Base-by-base conservation (phyloP, 2,113 vertebrate genomes). In the Antennarius striatus region DNA sequence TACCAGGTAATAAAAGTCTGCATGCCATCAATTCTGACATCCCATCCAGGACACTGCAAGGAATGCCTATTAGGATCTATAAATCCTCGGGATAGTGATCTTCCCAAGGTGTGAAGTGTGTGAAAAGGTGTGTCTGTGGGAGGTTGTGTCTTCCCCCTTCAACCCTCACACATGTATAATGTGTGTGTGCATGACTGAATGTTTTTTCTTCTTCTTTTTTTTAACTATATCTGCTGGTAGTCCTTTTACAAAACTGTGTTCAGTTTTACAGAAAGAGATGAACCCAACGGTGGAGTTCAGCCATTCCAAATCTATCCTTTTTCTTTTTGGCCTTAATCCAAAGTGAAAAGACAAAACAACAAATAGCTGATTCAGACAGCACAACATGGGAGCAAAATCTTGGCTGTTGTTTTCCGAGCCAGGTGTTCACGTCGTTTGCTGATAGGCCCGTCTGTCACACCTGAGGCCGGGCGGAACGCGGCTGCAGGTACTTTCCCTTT, bases 1-100 rank as follows among this genome's bases (percentile, higher is more conserved):
- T 87, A 88, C 83, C 84, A 90, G 86, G 89, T 91, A 86, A 91
- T 92, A 92, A 90, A 93, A 91, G 90, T 90, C 90, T 88, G 82
- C 80, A 75, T 81, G 88, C 90, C 77, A 92, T 92, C 86, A 92
- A 92, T 92, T 90, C 84, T 90, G 88, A 91, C 89, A 86, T 83
- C 85, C 88, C 89, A 83, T 89, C 80, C 79, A 75, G 57, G 75
- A 67, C 71, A 85, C 77, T 68, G 84, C 64, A 78, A 85, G 77
- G 77, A 83, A 86, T 81, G 83, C 81, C 88, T 91, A 83, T 91
- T 88, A 90, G 79, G 78, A 86, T 75, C 83, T 55, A 91, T 92
- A 90, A 92, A 92, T 91, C 84, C 58, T 77, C 57, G 46, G 67
- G 63, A 69, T 63, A 82, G 83, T 73, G 75, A 88, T 85, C 72